Conservation (phyloP, 2,113 vertebrate species). For the Elaphurus davidianus region DNA sequence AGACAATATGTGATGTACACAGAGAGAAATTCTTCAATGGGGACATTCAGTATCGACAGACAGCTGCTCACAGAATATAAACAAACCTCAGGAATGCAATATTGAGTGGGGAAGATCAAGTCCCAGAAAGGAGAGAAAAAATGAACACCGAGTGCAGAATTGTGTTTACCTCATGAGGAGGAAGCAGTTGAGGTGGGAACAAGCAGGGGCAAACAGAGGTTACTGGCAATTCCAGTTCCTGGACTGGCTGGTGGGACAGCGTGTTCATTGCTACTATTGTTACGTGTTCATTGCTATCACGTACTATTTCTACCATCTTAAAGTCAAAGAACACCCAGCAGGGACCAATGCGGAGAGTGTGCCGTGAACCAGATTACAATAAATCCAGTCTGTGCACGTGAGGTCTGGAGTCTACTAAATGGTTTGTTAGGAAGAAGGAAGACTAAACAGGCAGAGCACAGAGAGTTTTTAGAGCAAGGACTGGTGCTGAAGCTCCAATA, state of each 20-base stretch:
- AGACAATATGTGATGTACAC: no score
- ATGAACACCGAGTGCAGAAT: background rate
- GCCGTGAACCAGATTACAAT: fast-evolving
- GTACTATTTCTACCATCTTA: background rate
- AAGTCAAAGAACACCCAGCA: background rate
- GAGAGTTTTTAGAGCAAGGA: background rate
- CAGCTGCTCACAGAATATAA: background rate
- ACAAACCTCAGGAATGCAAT: background rate
- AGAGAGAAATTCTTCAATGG: background rate
- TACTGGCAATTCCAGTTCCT: background rate
- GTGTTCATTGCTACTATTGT: background rate
- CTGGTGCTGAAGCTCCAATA: background rate
- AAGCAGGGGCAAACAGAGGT: background rate
- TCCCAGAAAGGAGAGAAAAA: background rate
- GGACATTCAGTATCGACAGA: background rate
- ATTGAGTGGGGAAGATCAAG: background rate
- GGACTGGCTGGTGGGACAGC: fast-evolving
- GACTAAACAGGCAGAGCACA: background rate
- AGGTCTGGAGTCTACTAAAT: no score
- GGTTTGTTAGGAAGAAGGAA: background rate
- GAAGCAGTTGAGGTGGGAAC: background rate
- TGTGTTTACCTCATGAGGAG: background rate
- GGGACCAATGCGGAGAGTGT: fast-evolving
- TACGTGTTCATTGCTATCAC: no score
- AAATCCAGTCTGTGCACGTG: background rate